Evolutionary conservation across 2,888 invertebrate genomes (phyloP), one percentile per base, ranked within the genome.

Genomic region (Spisula solida): DNA sequence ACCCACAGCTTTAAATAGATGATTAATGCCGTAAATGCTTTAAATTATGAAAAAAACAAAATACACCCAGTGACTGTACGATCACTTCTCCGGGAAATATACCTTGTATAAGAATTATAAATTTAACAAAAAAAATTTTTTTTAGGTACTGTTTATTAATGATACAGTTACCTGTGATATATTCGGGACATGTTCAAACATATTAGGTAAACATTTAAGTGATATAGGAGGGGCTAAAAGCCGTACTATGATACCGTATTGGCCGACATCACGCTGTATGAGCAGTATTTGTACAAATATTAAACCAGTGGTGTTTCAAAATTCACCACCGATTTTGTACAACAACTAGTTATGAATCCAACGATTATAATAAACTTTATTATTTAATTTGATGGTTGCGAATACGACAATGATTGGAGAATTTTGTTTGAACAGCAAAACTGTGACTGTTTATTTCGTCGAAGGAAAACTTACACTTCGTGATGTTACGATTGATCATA

Each of bases 381-480:
- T 41, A 41, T 41, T 41, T 41, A 8, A 41, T 41, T 41, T 60
- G 12, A 20, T 70, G 48, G 47, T 70, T n/a, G 25, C 78, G 31
- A 48, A 29, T 8, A 14, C 10, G n/a, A 85, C 12, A 82, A 89
- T 89, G 86, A 81, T 87, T 47, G 86, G 87, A 81, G 56, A 86
- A 25, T 89, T 89, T 87, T 34, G 31, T 56, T 47, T 87, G 6
- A 81, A 86, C 25, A 75, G 41, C 8, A 84, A 75, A 75, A 48
- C 34, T n/a, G 86, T 86, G 56, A 55, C 51, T 16, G 89, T 89
- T 31, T 29, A n/a, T 25, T 84, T 81, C 47, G 25, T 70, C 20
- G 51, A 86, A 8, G 83, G 84, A 66, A 81, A 75, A 20, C 16
- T 83, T 47, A 83, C 83, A 31, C 12, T 83, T 16, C 47, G 75